These are phyloP conservation scores for Oxystoma pomonae DNA, from an alignment of 2,888 invertebrate species.

Conservation along the genomic window DNA sequence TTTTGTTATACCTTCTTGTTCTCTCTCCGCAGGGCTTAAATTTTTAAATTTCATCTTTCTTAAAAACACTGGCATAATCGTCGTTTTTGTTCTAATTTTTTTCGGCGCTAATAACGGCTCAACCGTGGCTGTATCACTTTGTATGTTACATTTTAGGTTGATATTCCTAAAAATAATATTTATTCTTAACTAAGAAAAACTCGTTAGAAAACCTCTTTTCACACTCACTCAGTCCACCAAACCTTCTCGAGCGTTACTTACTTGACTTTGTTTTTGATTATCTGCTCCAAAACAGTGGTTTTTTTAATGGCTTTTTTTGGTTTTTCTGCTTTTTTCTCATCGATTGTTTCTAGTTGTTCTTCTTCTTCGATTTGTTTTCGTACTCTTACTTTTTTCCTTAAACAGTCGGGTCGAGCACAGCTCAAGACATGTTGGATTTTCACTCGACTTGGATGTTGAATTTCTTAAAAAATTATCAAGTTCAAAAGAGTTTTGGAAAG, in stretches of 20 bases:
- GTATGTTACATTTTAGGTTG: not conserved
- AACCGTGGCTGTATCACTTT: not conserved
- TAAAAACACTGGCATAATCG: slow-evolving; percentile 30
- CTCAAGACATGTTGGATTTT: slow-evolving; percentile 27
- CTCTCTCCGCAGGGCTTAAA: not conserved
- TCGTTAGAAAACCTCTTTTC: no score
- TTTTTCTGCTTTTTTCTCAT: not conserved
- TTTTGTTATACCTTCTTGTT: not conserved
- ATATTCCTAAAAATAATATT: not conserved
- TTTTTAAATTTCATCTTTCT: slow-evolving; percentile 20
- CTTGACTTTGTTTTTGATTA: slow-evolving; percentile 11
- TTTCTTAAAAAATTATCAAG: not conserved
- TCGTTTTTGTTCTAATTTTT: slow-evolving; percentile 20
- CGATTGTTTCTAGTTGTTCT: not conserved
- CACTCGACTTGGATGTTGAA: slow-evolving; percentile 9
- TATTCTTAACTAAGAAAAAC: no score
- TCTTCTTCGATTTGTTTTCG: not conserved
- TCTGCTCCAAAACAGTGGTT: slow-evolving; percentile 14
- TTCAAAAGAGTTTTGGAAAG: no score
- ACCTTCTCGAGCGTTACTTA: no score
- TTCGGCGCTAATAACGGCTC: slow-evolving; percentile 1
- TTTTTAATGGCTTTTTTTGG: slow-evolving; percentile 15
- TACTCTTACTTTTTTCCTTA: not conserved
- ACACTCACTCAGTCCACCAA: no score
- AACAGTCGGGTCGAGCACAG: slow-evolving; percentile 19